Percentiles rank a stretch among this genome's conserved stretches.
phyloP scores from a whole-genome alignment of 2,797 vertebrate genomes.

The Psittacula echo region DNA sequence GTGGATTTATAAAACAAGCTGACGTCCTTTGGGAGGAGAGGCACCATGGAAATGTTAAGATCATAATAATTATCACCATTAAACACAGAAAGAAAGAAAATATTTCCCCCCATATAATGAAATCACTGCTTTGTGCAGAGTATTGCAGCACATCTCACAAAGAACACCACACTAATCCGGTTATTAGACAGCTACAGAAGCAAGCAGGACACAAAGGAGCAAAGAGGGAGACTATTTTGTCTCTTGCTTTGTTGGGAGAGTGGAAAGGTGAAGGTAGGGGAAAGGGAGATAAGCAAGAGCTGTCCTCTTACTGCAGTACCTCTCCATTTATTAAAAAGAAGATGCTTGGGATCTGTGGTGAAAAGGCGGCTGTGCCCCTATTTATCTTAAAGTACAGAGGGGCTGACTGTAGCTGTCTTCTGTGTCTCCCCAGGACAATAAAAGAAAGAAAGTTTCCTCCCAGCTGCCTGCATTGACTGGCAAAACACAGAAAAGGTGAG shows the following conservation, averaged over 20 bases:
- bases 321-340: neutral
- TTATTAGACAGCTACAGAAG: neutral
- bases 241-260: neutral
- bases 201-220: neutral
- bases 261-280: rapidly evolving
- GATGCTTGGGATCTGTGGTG: neutral
- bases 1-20: neutral
- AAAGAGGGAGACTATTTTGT: neutral
- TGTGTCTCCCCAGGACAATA: neutral
- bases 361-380: neutral
- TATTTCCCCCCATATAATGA: neutral
- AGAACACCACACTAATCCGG: neutral
- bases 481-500: neutral
- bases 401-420: neutral
- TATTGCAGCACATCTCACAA: neutral
- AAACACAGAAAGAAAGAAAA: neutral
- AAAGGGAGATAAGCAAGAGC: neutral
- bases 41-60: neutral
- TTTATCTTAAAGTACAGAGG: neutral
- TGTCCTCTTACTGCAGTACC: neutral
- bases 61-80: neutral
- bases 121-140: neutral
- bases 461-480: neutral
- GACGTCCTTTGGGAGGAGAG: neutral
- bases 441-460: neutral